These are phyloP conservation scores for Sceliomorpha sp. DNA, from an alignment of 2,888 invertebrate species.

Conservation along the genomic window DNA sequence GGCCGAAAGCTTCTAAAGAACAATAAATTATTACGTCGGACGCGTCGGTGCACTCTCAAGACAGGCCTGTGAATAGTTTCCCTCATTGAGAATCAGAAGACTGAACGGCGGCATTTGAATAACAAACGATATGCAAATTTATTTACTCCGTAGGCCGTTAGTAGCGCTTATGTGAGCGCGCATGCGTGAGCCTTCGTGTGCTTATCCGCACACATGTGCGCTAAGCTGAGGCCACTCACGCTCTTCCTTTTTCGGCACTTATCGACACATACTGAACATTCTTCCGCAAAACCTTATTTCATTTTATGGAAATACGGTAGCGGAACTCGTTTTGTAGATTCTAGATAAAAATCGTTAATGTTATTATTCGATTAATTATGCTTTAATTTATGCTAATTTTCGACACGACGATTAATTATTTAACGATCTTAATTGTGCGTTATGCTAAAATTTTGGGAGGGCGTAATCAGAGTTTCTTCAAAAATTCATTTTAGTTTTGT, in stretches of 20 bases:
- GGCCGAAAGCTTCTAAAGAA: conserved; percentile 58
- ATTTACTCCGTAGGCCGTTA: conserved; percentile 55
- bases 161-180: conserved; percentile 43
- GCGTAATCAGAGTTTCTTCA: too few relatives aligned
- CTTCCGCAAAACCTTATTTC: conserved; percentile 42
- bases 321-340: conserved; percentile 37
- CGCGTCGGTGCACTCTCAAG: conserved; percentile 65
- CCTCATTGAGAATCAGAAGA: conserved; percentile 72
- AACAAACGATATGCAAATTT: conserved; percentile 78
- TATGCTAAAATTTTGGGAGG: not conserved
- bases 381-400: conserved; percentile 15
- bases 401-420: not conserved
- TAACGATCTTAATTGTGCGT: conserved; percentile 28
- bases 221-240: conserved; percentile 14
- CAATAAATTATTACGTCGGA: conserved; percentile 69
- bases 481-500: too few relatives aligned
- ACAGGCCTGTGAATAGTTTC: conserved; percentile 63
- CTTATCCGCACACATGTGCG: conserved; percentile 31
- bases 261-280: conserved; percentile 40
- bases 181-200: conserved; percentile 38
- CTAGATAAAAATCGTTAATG: conserved; percentile 21
- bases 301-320: conserved; percentile 40
- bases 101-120: conserved; percentile 76
- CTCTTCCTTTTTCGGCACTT: conserved; percentile 51
- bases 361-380: conserved; percentile 29